Evolutionary conservation across 2,113 vertebrate species (phyloP).

Genomic region (Grammomys dolichurus): DNA sequence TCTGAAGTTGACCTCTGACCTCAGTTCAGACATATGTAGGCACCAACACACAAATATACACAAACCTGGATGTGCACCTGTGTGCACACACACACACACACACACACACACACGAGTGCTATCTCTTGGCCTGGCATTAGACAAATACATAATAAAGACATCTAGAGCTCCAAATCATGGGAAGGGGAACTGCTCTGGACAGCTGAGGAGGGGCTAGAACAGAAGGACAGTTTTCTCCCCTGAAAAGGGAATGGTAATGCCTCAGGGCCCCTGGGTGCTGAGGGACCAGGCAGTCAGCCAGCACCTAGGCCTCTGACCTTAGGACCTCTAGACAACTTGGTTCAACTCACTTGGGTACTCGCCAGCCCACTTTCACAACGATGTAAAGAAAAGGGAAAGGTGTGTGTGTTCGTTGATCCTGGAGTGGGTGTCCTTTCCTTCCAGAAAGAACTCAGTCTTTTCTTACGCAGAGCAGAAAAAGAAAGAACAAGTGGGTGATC

Average conservation of each 20-base stretch:
- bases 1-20: no score
- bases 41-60: no score
- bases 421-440: neutral
- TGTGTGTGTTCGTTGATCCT: neutral
- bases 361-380: neutral
- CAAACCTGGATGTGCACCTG: no score
- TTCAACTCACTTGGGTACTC: neutral
- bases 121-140: no score
- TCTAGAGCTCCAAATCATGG: neutral
- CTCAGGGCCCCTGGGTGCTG: neutral
- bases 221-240: neutral
- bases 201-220: neutral
- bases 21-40: no score
- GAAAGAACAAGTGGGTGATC: neutral
- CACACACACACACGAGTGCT: no score
- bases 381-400: neutral
- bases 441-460: neutral
- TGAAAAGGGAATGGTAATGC: neutral
- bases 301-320: neutral
- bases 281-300: neutral
- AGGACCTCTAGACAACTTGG: neutral
- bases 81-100: no score
- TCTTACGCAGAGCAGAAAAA: neutral
- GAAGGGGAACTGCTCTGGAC: neutral
- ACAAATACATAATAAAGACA: neutral